Base-by-base conservation (phyloP, 2,888 invertebrate species). In the Toxonevra muliebris region DNA sequence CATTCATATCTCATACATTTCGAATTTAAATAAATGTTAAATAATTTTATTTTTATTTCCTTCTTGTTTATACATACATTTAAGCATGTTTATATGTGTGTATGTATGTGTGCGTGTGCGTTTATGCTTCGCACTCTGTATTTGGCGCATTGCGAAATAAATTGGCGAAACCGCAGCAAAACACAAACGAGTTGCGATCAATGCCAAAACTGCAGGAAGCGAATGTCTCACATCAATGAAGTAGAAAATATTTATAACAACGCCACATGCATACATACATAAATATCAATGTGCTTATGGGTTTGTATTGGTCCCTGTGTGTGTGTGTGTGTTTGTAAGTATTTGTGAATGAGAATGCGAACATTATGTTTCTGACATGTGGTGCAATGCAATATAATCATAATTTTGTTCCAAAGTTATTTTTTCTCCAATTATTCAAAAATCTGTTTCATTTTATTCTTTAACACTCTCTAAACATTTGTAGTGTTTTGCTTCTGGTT, bases 181-280 rank as follows among this genome's bases (percentile, higher is more conserved):
- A 30, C 7, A 30, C 30, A 30, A 30, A 30, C 30, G 2, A 30
- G 2, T 30, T 30, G 2, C 48, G 48, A 48, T 48, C 48, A 11
- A 48, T 48, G 48, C 48, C 48, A 15, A 48, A 48, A 48, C 12
- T 15, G 15, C 58, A 42, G 48, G 7, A 55, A 30, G 30, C 30
- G 7, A 30, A 30, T 30, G 30, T 30, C 48, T 52, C 64, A 66
- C 66, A 68, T 66, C 69, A 70, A 65, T 70, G 71, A 71, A 71
- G 69, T 70, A 68, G 71, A 71, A 71, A 70, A 71, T 71, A 71
- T 71, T 70, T 71, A 68, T 66, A 58, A 68, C 69, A 62, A 66
- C 66, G 11, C 53, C 13, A 2, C 15, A 53, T 8, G 17, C 10
- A 17, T 8, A 19, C 19, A 19, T 53, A 53, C 17, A 17, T 53